These are phyloP conservation scores for Microtus richardsoni DNA, from an alignment of 2,113 vertebrate genomes.

Conservation along the genomic window DNA sequence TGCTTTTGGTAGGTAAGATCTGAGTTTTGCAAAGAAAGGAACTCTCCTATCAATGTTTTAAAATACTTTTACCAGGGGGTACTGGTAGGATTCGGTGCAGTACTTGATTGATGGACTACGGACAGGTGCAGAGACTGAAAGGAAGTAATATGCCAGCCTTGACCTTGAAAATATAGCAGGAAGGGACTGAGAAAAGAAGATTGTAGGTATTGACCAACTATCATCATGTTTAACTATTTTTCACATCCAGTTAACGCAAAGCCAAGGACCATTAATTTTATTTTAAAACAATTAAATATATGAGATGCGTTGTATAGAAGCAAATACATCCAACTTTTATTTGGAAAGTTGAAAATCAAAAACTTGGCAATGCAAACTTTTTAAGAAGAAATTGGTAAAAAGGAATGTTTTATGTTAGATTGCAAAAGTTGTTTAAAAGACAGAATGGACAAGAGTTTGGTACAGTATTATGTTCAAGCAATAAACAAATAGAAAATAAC, in stretches of 20 bases:
- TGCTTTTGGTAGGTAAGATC: neutral
- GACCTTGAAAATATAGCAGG: neutral
- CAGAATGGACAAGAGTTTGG: neutral
- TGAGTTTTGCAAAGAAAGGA: neutral
- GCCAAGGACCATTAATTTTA: neutral
- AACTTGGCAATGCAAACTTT: neutral
- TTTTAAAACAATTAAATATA: neutral
- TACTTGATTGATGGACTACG: neutral
- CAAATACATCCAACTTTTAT: neutral
- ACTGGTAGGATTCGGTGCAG: neutral
- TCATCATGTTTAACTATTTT: neutral
- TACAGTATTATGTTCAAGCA: neutral
- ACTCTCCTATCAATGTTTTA: neutral
- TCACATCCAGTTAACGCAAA: neutral
- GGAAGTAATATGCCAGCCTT: rapidly evolving
- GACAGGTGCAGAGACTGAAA: neutral
- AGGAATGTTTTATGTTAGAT: neutral
- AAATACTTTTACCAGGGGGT: neutral
- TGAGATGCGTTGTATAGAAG: neutral
- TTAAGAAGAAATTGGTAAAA: neutral
- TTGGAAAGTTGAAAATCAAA: neutral
- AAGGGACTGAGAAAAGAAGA: neutral
- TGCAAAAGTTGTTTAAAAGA: neutral
- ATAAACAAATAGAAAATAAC: neutral
- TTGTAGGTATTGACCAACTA: neutral